Evolutionary conservation across 2,888 invertebrate species (phyloP), one percentile per base, ranked within the genome.

Genomic region (Fragum whitleyi): DNA sequence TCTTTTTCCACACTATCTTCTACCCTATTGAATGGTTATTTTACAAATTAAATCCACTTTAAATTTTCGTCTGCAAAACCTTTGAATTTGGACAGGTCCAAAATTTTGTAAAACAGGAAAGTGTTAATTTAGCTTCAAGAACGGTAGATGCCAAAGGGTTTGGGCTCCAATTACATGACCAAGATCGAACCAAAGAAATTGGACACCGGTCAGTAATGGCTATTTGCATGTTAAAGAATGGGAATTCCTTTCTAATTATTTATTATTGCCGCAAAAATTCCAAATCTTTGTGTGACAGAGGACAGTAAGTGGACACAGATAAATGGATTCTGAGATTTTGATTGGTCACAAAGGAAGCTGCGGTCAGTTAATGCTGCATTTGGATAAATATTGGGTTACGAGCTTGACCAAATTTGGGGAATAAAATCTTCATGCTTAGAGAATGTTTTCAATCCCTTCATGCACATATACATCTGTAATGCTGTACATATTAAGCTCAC

Each of bases 321-420:
- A 73, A 73, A 73, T 73, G 73, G 42, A 61, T 77, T 71, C 53
- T 23, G 28, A 42, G n/a, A 36, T 39, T 70, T 70, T 74, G 81
- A 81, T 77, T 77, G 81, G 81, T 74, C 71, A 74, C 77, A 36
- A 42, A 71, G 71, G 67, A 68, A 39, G 65, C 36, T 42, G 59
- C 51, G 74, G 71, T 74, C 81, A 81, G 77, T 81, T 81, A 81
- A 71, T 74, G 61, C 81, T 67, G 77, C 77, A 81, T 81, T 81
- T 71, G 51, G 74, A 26, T 21, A 39, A 70, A 74, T 67, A 77
- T 74, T 77, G 71, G 67, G 77, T 53, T 74, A 28, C 57, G 26
- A 55, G 75, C 71, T 79, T 61, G 72, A 55, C 36, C 29, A 57
- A 75, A 71, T 74, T 36, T 36, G 32, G 3, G 32, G 32, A 36